These are phyloP conservation scores for Cheilosia vulpina DNA, from an alignment of 2,888 invertebrate species.

Conservation along the genomic window DNA sequence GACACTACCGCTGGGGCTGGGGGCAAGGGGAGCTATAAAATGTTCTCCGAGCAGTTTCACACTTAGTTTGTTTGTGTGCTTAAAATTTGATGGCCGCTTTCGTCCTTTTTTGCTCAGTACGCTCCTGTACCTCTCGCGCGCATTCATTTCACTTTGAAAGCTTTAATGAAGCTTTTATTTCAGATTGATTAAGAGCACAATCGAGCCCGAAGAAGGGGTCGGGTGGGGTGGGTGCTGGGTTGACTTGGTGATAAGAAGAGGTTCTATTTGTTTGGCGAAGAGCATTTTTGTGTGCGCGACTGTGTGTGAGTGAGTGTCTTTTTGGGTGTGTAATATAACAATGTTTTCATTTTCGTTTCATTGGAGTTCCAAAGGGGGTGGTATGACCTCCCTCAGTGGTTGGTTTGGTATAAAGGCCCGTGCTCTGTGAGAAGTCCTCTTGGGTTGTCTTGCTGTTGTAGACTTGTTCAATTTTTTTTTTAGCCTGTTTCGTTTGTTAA, in stretches of 20 bases:
- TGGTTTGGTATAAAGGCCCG: not conserved
- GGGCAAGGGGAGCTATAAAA: slow-evolving; percentile 21
- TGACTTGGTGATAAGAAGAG: slow-evolving; percentile 41
- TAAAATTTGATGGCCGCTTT: not conserved
- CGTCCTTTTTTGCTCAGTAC: slow-evolving; percentile 2
- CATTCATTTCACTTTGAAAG: slow-evolving; percentile 66
- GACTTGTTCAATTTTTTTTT: not conserved
- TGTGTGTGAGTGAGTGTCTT: slow-evolving; percentile 3
- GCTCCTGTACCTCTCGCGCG: not conserved
- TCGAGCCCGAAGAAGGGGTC: not conserved
- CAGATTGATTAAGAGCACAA: slow-evolving; percentile 69
- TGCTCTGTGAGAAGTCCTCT: slow-evolving; percentile 30
- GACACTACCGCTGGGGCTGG: too few species aligned
- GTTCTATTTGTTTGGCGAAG: slow-evolving; percentile 25
- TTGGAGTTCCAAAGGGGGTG: slow-evolving; percentile 51
- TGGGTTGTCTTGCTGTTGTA: slow-evolving; percentile 36
- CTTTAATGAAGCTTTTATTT: slow-evolving; percentile 75
- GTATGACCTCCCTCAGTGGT: not conserved
- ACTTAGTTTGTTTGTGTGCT: slow-evolving; percentile 65
- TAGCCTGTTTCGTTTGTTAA: not conserved
- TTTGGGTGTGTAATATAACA: slow-evolving; percentile 48
- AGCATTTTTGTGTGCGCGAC: slow-evolving; percentile 1
- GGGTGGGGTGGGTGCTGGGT: not conserved
- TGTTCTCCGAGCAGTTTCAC: slow-evolving; percentile 62
- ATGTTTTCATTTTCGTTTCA: slow-evolving; percentile 73